Evolutionary conservation across 1,140 invertebrate genomes (phyloP).

Genomic region (Macrostomum lignano): DNA sequence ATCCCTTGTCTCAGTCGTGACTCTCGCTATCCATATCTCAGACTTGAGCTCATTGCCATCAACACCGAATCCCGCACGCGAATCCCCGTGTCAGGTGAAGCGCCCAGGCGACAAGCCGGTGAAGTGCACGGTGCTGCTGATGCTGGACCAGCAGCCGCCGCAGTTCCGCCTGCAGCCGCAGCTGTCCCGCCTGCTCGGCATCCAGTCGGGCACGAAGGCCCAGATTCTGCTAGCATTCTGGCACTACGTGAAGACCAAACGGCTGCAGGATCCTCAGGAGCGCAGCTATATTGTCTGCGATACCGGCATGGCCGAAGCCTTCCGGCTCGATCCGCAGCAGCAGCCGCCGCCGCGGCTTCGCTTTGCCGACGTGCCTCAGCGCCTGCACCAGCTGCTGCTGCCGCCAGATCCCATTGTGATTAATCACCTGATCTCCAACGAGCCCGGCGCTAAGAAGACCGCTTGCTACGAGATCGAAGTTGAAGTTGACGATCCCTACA

Average conservation of each 20-base stretch:
- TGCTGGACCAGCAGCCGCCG: conserved; percentile 71
- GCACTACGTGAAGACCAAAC: conserved; percentile 95
- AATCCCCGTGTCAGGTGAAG: too few relatives aligned
- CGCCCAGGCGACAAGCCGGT: conserved; percentile 92
- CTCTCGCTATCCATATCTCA: too few relatives aligned
- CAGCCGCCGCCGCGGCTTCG: conserved; percentile 65
- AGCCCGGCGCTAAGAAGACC: conserved; percentile 77
- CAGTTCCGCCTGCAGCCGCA: conserved; percentile 90
- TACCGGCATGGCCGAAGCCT: conserved; percentile 59
- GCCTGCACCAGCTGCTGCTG: conserved; percentile 70
- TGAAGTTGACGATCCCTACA: conserved; percentile 78
- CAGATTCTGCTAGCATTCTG: conserved; percentile 91
- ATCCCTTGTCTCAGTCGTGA: too few relatives aligned
- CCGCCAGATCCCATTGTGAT: conserved; percentile 93
- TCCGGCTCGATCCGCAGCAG: too few relatives aligned
- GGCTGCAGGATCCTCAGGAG: conserved; percentile 41
- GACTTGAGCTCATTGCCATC: too few relatives aligned
- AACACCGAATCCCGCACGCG: too few relatives aligned
- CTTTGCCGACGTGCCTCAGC: conserved; percentile 87
- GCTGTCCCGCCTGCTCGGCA: conserved; percentile 67
- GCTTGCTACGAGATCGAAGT: conserved; percentile 98
- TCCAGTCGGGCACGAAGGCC: conserved; percentile 81
- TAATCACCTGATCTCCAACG: conserved; percentile 72
- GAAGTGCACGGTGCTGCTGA: conserved; percentile 73
- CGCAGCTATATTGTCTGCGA: conserved; percentile 86